These are phyloP conservation scores for Bombylius major DNA, from an alignment of 2,888 invertebrate genomes.

Conservation along the genomic window DNA sequence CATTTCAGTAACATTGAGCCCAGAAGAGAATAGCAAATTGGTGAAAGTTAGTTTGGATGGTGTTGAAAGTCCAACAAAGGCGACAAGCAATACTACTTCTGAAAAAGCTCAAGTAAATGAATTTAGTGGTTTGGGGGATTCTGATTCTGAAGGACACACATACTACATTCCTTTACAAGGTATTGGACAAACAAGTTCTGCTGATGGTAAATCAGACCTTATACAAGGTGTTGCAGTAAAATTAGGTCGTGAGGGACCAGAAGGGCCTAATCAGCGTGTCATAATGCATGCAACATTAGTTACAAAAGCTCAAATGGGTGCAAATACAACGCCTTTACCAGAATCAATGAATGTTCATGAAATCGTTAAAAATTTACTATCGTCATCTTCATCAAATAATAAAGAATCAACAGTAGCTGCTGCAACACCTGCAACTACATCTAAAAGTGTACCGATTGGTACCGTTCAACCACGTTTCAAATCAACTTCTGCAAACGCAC, in stretches of 20 bases:
- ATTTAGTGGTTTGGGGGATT: slow-evolving; percentile 35
- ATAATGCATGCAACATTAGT: slow-evolving; percentile 50
- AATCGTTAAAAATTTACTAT: slow-evolving; percentile 32
- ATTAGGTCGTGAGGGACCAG: slow-evolving; percentile 48
- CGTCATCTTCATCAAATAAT: slow-evolving; percentile 19
- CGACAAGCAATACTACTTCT: slow-evolving; percentile 12
- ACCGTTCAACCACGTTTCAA: slow-evolving; percentile 43
- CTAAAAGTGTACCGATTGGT: slow-evolving; percentile 38
- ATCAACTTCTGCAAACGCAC: slow-evolving; percentile 13
- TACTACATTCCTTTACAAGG: slow-evolving; percentile 52
- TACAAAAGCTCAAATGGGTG: slow-evolving; percentile 43
- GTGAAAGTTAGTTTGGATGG: slow-evolving; percentile 44
- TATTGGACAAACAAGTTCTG: slow-evolving; percentile 25
- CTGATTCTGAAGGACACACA: slow-evolving; percentile 44
- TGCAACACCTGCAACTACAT: slow-evolving; percentile 7
- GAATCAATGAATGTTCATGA: slow-evolving; percentile 34
- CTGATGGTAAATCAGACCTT: slow-evolving; percentile 29
- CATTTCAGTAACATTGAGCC: slow-evolving; percentile 32
- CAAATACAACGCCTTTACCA: slow-evolving; percentile 32
- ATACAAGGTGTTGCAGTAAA: slow-evolving; percentile 54
- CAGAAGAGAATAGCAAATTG: slow-evolving; percentile 37
- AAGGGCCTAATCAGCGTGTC: slow-evolving; percentile 49
- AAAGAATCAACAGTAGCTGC: slow-evolving; percentile 14
- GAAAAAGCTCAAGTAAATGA: slow-evolving; percentile 12
- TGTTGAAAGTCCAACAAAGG: slow-evolving; percentile 21